A percentile compares a stretch with the other conserved stretches of the same genome.
Evolutionary conservation across 2,113 vertebrate genomes (phyloP).

Genomic region (Centropus bengalensis): DNA sequence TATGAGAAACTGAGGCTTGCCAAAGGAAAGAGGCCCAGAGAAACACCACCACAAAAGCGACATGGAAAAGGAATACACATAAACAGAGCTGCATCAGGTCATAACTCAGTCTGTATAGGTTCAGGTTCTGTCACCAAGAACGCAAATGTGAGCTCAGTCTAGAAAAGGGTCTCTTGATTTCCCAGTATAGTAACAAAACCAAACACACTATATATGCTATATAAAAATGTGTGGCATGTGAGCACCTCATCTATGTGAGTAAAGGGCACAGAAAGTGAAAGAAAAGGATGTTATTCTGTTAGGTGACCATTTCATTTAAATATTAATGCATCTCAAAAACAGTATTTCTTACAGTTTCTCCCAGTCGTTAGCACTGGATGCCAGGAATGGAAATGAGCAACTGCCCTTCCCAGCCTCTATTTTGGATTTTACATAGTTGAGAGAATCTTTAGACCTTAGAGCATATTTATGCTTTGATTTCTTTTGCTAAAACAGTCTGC

Average conservation of each 20-base stretch:
- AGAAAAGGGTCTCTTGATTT: neutral
- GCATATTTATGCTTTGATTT: conserved; percentile 66
- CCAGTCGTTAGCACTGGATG: neutral
- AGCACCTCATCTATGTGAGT: neutral
- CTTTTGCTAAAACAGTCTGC: conserved; percentile 52
- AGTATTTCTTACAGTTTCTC: conserved; percentile 33
- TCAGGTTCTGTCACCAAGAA: too few relatives aligned
- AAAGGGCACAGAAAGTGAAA: neutral
- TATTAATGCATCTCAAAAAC: neutral
- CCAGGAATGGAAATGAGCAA: conserved; percentile 54
- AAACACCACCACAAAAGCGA: too few relatives aligned
- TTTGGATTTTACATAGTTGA: conserved; percentile 33
- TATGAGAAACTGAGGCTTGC: neutral
- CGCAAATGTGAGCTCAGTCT: neutral
- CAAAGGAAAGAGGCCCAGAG: neutral
- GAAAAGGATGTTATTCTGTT: neutral
- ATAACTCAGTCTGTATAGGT: too few relatives aligned
- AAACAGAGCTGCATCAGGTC: too few relatives aligned
- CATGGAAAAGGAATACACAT: too few relatives aligned
- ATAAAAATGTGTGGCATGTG: neutral
- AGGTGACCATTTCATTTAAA: conserved; percentile 19
- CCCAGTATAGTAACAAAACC: neutral
- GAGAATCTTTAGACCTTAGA: conserved; percentile 68
- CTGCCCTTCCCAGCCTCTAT: conserved; percentile 41
- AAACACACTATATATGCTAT: neutral